These are phyloP conservation scores for Gallinago undulata DNA, from an alignment of 2,113 vertebrate genomes.

Conservation along the genomic window DNA sequence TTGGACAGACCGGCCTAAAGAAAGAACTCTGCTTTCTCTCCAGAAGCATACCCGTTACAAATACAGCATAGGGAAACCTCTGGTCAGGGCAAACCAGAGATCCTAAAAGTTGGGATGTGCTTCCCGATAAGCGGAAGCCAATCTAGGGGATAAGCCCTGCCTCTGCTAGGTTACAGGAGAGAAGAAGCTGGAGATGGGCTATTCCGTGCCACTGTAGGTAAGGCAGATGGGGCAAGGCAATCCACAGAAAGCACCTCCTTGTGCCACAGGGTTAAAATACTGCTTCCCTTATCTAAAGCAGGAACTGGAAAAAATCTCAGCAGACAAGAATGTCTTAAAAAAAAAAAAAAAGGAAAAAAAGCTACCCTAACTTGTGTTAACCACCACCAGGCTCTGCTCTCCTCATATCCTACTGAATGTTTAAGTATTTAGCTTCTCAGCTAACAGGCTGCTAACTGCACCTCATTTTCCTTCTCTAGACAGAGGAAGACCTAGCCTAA, in stretches of 20 bases:
- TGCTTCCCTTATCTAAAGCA: not conserved
- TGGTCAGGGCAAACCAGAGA: not conserved
- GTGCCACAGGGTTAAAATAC: not conserved
- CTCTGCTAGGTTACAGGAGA: not conserved
- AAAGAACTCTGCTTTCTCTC: not conserved
- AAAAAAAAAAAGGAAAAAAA: accelerated
- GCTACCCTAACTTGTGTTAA: not conserved
- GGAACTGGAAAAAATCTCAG: not conserved
- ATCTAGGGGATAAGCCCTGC: not conserved
- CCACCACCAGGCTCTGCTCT: not conserved
- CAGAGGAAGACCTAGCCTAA: not conserved
- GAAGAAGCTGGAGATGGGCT: accelerated
- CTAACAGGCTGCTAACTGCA: not conserved
- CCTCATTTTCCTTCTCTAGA: not conserved
- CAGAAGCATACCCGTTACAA: not conserved
- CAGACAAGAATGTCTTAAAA: not conserved
- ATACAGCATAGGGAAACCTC: not conserved
- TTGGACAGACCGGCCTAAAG: not conserved
- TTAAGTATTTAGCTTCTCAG: not conserved
- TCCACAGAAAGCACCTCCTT: not conserved
- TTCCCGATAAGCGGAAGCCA: not conserved
- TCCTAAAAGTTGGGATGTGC: not conserved
- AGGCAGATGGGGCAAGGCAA: not conserved
- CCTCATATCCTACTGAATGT: not conserved
- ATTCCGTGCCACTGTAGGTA: not conserved